Evolutionary conservation across 2,113 vertebrate species (phyloP).

Genomic region (Tetrao urogallus): DNA sequence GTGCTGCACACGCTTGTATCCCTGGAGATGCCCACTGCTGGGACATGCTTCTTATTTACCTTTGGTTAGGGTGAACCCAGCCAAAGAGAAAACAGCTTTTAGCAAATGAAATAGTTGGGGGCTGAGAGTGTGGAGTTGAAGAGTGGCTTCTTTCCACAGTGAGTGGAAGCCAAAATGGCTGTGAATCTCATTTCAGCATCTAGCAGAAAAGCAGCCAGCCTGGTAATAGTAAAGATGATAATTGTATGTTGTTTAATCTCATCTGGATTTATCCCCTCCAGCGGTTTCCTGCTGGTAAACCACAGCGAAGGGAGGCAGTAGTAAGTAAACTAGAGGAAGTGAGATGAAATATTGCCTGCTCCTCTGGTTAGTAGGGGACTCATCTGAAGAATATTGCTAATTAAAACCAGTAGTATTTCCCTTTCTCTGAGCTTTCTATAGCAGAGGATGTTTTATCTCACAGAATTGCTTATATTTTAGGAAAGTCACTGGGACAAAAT

Average conservation of each 20-base stretch:
- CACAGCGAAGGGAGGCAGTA: slow-evolving; percentile 48
- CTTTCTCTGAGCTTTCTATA: slow-evolving; percentile 33
- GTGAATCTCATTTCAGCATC: slow-evolving; percentile 35
- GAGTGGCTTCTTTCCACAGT: not conserved
- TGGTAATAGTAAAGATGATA: slow-evolving; percentile 56
- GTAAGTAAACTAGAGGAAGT: slow-evolving; percentile 51
- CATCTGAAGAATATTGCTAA: slow-evolving; percentile 43
- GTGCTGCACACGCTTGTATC: not conserved
- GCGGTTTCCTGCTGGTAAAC: slow-evolving; percentile 73
- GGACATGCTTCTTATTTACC: not conserved
- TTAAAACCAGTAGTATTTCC: slow-evolving; percentile 34
- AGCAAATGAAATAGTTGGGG: not conserved
- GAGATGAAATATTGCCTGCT: slow-evolving; percentile 28
- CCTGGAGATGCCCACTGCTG: not conserved
- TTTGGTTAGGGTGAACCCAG: not conserved
- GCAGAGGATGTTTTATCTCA: slow-evolving; percentile 33
- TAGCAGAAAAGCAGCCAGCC: slow-evolving; percentile 38
- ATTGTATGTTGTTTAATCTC: slow-evolving; percentile 65
- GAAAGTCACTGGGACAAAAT: slow-evolving; percentile 32
- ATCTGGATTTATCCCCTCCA: slow-evolving; percentile 47
- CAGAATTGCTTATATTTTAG: not conserved
- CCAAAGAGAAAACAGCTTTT: not conserved
- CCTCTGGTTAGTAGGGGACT: slow-evolving; percentile 29
- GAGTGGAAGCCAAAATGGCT: not conserved
- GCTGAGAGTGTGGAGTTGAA: not conserved